phyloP scores from a whole-genome alignment of 2,888 invertebrate genomes.

The Sinhomidia bicolor region DNA sequence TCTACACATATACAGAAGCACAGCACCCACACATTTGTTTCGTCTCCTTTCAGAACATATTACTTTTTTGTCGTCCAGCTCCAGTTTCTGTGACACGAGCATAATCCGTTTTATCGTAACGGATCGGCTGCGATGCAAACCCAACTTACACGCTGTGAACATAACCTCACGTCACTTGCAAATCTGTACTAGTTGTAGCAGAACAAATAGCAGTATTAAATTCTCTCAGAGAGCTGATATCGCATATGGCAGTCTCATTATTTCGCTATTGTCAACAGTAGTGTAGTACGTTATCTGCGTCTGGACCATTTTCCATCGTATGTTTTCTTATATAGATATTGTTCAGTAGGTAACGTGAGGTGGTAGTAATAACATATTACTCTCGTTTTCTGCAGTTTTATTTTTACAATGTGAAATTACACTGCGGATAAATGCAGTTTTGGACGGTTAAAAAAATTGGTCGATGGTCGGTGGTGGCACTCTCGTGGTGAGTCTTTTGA shows the following conservation, averaged over 20 bases:
- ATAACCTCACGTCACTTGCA: slow-evolving; percentile 41
- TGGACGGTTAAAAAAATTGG: background rate
- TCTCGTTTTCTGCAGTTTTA: slow-evolving; percentile 48
- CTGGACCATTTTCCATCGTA: slow-evolving; percentile 71
- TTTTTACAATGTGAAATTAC: slow-evolving; percentile 13
- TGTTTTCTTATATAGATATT: background rate
- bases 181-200: slow-evolving; percentile 21
- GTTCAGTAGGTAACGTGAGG: background rate
- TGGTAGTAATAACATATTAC: slow-evolving; percentile 4
- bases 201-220: slow-evolving; percentile 45
- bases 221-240: slow-evolving; percentile 17
- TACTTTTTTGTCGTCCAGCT: background rate
- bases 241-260: slow-evolving; percentile 63
- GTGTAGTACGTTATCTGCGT: slow-evolving; percentile 56
- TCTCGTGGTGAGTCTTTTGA: background rate
- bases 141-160: slow-evolving; percentile 12
- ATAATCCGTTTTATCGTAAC: slow-evolving; percentile 42
- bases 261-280: slow-evolving; percentile 39
- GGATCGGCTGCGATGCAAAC: slow-evolving; percentile 38
- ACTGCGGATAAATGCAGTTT: slow-evolving; percentile 44
- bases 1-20: slow-evolving; percentile 30
- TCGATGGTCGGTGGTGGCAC: background rate
- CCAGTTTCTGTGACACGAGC: slow-evolving; percentile 34
- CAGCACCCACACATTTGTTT: slow-evolving; percentile 30
- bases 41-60: background rate